Percentiles rank a stretch among this genome's conserved stretches.
These are phyloP conservation scores for Caenorhabditis sinica DNA, from an alignment of 2,888 invertebrate genomes.

Conservation along the genomic window DNA sequence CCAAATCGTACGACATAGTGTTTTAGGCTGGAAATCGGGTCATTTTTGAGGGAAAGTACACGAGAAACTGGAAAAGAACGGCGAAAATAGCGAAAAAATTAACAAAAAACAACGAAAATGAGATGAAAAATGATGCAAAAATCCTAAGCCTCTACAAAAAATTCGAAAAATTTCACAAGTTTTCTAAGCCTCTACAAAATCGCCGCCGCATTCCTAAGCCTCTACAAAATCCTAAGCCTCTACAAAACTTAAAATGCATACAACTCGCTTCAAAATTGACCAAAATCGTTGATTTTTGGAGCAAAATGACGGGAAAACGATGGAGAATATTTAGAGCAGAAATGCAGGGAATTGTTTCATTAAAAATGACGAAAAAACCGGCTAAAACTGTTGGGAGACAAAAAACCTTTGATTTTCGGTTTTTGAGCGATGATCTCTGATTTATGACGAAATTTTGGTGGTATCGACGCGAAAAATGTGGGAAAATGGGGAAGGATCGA, in stretches of 20 bases:
- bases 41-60: neutral
- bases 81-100: neutral
- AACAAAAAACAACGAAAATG: neutral
- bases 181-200: neutral
- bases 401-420: too few relatives aligned
- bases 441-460: too few relatives aligned
- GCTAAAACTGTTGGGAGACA: too few relatives aligned
- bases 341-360: too few relatives aligned
- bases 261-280: neutral
- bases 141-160: neutral
- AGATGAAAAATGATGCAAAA: neutral
- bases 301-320: neutral
- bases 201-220: neutral
- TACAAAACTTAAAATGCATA: neutral
- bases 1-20: conserved; percentile 79
- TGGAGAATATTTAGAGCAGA: neutral
- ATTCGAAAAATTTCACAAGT: too few relatives aligned
- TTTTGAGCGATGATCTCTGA: too few relatives aligned
- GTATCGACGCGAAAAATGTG: too few relatives aligned
- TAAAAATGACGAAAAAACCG: too few relatives aligned
- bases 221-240: conserved; percentile 4
- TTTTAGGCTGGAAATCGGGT: conserved; percentile 31
- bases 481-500: too few relatives aligned
- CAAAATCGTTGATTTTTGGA: neutral
- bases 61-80: too few relatives aligned